Evolutionary conservation across 2,797 vertebrate species (phyloP).

Genomic region (Ispidina lecontei): DNA sequence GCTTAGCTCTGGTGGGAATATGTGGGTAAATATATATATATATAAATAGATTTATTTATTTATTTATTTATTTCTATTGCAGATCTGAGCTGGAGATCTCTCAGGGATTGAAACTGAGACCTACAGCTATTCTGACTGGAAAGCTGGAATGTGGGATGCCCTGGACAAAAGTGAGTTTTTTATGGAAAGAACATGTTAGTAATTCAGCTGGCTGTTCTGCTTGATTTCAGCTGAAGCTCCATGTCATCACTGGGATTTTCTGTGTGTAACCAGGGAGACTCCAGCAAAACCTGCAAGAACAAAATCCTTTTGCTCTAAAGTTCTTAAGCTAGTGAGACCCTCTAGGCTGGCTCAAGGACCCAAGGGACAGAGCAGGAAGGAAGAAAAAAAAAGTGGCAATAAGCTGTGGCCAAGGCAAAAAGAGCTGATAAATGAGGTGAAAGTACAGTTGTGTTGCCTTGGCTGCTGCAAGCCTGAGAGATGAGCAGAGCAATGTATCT

Average conservation of each 20-base stretch:
- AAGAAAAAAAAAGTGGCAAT: slow-evolving; percentile 38
- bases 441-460: neutral
- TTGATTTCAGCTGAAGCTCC: neutral
- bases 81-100: neutral
- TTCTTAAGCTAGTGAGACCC: slow-evolving; percentile 41
- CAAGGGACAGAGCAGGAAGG: slow-evolving; percentile 32
- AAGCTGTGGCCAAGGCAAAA: slow-evolving; percentile 14
- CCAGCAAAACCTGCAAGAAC: neutral
- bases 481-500: neutral
- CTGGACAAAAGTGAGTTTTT: neutral
- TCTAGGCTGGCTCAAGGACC: neutral
- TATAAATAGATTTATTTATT: too few species aligned
- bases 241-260: neutral
- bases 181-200: neutral
- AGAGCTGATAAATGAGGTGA: neutral
- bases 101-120: neutral
- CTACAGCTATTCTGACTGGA: neutral
- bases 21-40: too few species aligned
- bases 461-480: neutral
- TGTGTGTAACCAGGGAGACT: neutral
- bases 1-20: neutral
- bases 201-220: neutral
- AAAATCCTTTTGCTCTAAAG: slow-evolving; percentile 19
- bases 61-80: too few species aligned
- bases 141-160: neutral